Base-by-base conservation (phyloP, 2,888 invertebrate species). In the Isotomurus palustris region DNA sequence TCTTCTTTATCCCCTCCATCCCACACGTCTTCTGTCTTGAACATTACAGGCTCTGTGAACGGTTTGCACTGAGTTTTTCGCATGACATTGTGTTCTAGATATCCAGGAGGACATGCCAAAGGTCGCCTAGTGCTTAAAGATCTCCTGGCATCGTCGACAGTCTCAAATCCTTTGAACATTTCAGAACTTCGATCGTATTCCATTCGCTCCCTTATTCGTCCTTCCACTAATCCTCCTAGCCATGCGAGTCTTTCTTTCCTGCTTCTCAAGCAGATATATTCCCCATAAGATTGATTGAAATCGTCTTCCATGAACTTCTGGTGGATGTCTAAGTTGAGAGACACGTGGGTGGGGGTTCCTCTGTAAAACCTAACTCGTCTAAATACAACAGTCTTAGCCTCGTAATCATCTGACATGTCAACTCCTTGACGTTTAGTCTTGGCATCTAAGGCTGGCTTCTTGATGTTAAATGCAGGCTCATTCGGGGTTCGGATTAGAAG, bases 301-400 rank as follows among this genome's bases (percentile, higher is more conserved):
- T 67, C 67, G n/a, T 59, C 60, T 35, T 65, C 62, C 44, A 67
- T 45, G 35, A 61, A 61, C 28, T 61, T 61, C 41, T 67, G 67
- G 40, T 63, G 56, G 50, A 67, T 67, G 22, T 63, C 60, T 47
- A 67, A 47, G 50, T 67, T 62, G 12, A 67, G 40, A 14, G 60
- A 58, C 21, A 54, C 62, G 29, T 65, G 60, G 2, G 61, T 50
- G 10, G 67, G 67, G 21, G 52, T 36, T 6, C 67, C 67, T 24
- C 53, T 29, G 3, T 56, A 43, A 28, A 56, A 67, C 28, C 63
- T 62, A 3, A 63, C 67, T 22, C 60, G 58, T 1, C 60, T 53
- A 25, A 63, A 53, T 5, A 56, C 28, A 1, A 67, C 21, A 2
- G 51, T 22, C 28, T 59, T 62, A 14, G 64, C 62, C 41, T 61